Evolutionary conservation across 2,888 invertebrate species (phyloP).

Genomic region (Noctua comes): DNA sequence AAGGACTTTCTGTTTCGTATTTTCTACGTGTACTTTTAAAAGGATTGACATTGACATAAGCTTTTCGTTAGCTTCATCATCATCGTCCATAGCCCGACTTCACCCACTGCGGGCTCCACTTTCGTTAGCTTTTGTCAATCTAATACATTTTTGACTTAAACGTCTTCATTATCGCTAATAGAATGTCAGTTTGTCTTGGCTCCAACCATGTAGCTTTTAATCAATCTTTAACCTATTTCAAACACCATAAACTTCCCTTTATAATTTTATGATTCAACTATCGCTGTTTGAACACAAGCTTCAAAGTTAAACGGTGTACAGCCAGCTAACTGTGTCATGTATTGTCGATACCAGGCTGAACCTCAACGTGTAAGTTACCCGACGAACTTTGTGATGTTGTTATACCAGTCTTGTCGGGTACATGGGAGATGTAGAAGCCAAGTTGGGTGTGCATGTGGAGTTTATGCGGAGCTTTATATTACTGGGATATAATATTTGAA

Average conservation of each 20-base stretch:
- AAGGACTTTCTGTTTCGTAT: neutral
- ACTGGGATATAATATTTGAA: slow-evolving; percentile 3
- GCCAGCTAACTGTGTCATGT: slow-evolving; percentile 26
- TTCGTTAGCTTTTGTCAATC: neutral
- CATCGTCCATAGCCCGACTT: too few relatives aligned
- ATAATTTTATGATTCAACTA: slow-evolving; percentile 35
- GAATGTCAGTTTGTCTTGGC: neutral
- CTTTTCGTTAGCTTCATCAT: neutral
- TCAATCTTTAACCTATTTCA: neutral
- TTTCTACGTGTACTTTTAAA: neutral
- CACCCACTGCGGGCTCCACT: too few relatives aligned
- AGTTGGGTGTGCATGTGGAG: neutral
- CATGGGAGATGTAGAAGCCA: neutral
- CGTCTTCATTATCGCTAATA: neutral
- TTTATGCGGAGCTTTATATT: slow-evolving; percentile 1
- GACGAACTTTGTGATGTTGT: slow-evolving; percentile 44
- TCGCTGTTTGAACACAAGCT: slow-evolving; percentile 31
- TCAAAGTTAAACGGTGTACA: slow-evolving; percentile 36
- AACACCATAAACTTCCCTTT: neutral
- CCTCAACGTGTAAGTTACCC: slow-evolving; percentile 39
- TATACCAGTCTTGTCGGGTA: neutral
- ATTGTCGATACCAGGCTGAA: slow-evolving; percentile 38
- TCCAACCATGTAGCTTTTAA: neutral
- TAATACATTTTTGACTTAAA: neutral
- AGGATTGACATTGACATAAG: neutral